Evolutionary conservation across 2,113 vertebrate genomes (phyloP), one percentile per base, ranked within the genome.

Genomic region (Pelusios castaneus): DNA sequence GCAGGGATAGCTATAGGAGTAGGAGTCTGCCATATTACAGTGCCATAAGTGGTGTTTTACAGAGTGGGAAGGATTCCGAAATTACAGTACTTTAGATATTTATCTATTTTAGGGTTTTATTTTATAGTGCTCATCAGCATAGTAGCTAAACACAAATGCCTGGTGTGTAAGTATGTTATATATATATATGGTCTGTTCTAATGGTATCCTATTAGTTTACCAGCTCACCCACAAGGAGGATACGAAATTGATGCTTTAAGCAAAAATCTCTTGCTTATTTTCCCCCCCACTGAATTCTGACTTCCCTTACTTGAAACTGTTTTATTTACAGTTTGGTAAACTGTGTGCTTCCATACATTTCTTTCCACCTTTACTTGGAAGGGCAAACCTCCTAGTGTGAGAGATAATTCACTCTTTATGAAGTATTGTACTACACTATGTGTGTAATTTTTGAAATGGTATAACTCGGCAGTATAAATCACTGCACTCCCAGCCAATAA

Each of bases 251-350:
- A 92, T 22, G 75, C 38, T 38, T 81, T 54, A 5, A 38, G 52
- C 17, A 31, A 49, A 89, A 78, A n/a, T 7, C 79, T 78, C 84
- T 3, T 1, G 79, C 73, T 77, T 83, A 51, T 79, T 80, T 92
- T 94, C 90, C 10, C 87, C 77, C 89, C 88, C 55, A 0, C n/a
- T 93, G 88, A 25, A 88, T 75, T 70, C 4, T 34, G 79, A 63
- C 54, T 82, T 52, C 6, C 29, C 80, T 85, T 89, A 4, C 85
- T 90, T 88, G 70, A 97, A 93, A 90, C 47, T 85, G 1, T 52
- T 90, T 17, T 94, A 88, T 87, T 97, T 96, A 95, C 91, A 97
- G 84, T 52, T 52, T 96, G 54, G 79, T 92, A 92, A 96, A 91
- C 95, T 89, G 45, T 86, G 79, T 91, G 49, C 67, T 82, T 94